A percentile compares a stretch with the other conserved stretches of the same genome.
These are phyloP conservation scores for Anomalospiza imberbis DNA, from an alignment of 2,797 vertebrate species.

Conservation along the genomic window DNA sequence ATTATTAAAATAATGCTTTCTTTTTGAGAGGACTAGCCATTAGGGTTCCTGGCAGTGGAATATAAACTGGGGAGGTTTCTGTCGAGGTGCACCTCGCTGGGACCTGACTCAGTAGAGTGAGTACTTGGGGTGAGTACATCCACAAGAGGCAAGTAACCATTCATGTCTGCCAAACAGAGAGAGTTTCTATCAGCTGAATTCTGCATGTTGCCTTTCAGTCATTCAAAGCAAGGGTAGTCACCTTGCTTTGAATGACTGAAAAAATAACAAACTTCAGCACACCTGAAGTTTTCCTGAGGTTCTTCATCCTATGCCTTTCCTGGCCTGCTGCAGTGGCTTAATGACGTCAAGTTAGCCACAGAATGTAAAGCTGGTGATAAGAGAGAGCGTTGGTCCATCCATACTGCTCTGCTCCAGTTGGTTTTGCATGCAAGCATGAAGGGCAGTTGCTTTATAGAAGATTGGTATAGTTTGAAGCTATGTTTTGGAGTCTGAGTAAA, in stretches of 20 bases:
- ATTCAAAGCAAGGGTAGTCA: background rate
- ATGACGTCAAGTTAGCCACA: background rate
- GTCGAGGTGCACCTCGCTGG: background rate
- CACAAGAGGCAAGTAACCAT: background rate
- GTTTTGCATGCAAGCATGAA: no score
- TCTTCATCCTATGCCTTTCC: background rate
- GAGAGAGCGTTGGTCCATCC: background rate
- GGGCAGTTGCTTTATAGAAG: background rate
- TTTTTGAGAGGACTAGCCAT: background rate
- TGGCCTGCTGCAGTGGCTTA: background rate
- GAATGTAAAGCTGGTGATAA: background rate
- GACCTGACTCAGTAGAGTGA: background rate
- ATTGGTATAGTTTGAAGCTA: background rate
- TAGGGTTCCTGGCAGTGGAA: background rate
- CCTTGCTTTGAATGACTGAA: background rate
- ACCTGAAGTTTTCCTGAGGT: background rate
- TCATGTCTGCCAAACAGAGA: background rate
- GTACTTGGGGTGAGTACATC: background rate
- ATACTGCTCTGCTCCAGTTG: background rate
- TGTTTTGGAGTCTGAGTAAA: background rate
- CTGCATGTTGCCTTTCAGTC: accelerated
- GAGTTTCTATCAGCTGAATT: background rate
- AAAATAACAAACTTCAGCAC: background rate
- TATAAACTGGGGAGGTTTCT: background rate
- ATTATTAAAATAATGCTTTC: background rate